Conservation (phyloP, 2,888 invertebrate species). For the Thumatha senex region DNA sequence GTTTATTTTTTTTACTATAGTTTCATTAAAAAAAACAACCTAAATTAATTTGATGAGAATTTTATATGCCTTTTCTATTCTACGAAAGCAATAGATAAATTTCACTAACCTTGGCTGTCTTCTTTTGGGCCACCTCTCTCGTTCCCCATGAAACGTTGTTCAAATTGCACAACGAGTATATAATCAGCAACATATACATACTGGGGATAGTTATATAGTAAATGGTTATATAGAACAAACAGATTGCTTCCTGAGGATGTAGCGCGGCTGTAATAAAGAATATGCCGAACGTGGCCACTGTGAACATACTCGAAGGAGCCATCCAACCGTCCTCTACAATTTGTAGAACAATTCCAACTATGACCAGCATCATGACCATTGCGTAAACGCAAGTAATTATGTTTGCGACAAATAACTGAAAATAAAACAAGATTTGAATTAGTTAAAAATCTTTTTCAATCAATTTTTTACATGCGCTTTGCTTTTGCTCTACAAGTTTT, state of each 20-base stretch:
- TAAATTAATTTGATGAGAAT: no score
- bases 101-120: constrained; percentile 58
- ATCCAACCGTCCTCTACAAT: constrained; percentile 90
- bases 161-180: constrained; percentile 96
- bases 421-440: constrained; percentile 29
- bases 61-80: no score
- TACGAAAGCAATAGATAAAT: neutral
- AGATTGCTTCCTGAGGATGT: constrained; percentile 91
- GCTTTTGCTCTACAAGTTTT: no score
- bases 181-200: constrained; percentile 96
- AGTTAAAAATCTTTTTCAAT: no score
- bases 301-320: constrained; percentile 93
- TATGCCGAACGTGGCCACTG: constrained; percentile 88
- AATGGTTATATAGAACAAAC: constrained; percentile 89
- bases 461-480: no score
- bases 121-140: constrained; percentile 87
- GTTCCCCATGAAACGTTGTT: constrained; percentile 98
- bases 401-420: constrained; percentile 88
- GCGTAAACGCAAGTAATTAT: constrained; percentile 90
- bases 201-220: constrained; percentile 95
- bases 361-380: constrained; percentile 93
- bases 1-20: no score
- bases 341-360: constrained; percentile 91
- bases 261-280: constrained; percentile 86
- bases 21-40: no score